Percentiles rank a stretch among this genome's conserved stretches.
phyloP scores from a whole-genome alignment of 2,888 invertebrate genomes.

The Conchocele bisecta region DNA sequence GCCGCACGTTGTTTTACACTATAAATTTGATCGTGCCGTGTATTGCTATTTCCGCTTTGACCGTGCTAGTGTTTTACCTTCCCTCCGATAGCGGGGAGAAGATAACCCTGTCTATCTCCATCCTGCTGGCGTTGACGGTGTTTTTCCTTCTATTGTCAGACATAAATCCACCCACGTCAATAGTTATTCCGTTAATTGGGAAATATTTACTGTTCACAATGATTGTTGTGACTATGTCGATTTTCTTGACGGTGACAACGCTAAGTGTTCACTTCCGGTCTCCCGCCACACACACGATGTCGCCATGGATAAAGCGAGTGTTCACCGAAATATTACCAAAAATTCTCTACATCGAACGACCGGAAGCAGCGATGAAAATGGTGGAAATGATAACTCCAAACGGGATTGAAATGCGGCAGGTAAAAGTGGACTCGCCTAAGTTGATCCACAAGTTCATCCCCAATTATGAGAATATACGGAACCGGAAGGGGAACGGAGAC shows the following conservation, averaged over 20 bases:
- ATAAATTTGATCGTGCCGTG: constrained; percentile 98
- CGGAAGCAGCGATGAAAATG: constrained; percentile 80
- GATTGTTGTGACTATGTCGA: constrained; percentile 96
- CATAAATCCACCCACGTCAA: constrained; percentile 98
- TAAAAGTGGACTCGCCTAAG: not conserved
- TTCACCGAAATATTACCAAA: constrained; percentile 97
- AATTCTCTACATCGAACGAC: constrained; percentile 94
- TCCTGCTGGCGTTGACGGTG: constrained; percentile 99
- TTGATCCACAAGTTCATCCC: not conserved
- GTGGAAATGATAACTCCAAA: constrained; percentile 69
- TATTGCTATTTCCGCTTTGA: constrained; percentile 97
- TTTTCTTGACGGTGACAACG: constrained; percentile 98
- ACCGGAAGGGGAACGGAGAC: constrained; percentile 26
- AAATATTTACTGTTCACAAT: constrained; percentile 97
- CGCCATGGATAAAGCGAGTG: constrained; percentile 96
- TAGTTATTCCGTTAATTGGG: constrained; percentile 97
- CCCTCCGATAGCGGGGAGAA: constrained; percentile 99
- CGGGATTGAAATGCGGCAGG: constrained; percentile 75
- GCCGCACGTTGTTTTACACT: constrained; percentile 93
- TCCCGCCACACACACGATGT: constrained; percentile 98
- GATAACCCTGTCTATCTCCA: constrained; percentile 97
- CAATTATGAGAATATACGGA: constrained; percentile 27
- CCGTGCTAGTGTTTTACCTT: constrained; percentile 97
- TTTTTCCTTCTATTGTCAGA: constrained; percentile 99
- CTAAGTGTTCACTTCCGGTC: constrained; percentile 98